These are phyloP conservation scores for Carettochelys insculpta DNA, from an alignment of 2,113 vertebrate species.

Conservation along the genomic window DNA sequence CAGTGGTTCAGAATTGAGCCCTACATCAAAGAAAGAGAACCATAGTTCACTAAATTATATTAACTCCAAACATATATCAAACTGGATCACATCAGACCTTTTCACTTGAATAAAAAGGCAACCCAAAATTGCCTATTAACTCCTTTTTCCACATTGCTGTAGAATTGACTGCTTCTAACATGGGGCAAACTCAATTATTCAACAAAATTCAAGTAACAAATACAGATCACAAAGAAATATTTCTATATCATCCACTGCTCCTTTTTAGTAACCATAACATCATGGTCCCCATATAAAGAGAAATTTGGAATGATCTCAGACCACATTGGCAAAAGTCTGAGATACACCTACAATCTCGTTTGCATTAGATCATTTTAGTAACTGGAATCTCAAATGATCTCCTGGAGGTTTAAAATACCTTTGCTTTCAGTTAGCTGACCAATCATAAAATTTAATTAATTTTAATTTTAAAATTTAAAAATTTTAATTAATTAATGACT, in stretches of 20 bases:
- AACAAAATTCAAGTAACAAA: neutral
- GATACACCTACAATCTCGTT: neutral
- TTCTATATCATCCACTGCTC: accelerated
- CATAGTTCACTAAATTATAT: neutral
- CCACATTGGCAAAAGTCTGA: neutral
- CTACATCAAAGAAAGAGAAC: neutral
- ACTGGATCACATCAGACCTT: neutral
- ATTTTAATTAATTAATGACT: too few relatives aligned
- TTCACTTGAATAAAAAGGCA: neutral
- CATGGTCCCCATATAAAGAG: neutral
- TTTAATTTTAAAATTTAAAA: too few relatives aligned
- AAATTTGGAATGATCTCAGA: neutral
- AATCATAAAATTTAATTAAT: constrained; percentile 37
- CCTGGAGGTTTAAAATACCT: constrained; percentile 2
- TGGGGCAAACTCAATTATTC: neutral
- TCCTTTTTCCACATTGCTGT: neutral
- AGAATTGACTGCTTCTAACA: neutral
- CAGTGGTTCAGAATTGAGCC: neutral
- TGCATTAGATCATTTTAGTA: neutral
- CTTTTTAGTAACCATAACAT: neutral
- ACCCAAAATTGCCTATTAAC: neutral
- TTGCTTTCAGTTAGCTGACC: neutral
- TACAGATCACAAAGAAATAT: neutral
- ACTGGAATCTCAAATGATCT: neutral
- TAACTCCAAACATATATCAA: neutral